Conservation (phyloP, 2,797 vertebrate species). For the Ciconia nigra region DNA sequence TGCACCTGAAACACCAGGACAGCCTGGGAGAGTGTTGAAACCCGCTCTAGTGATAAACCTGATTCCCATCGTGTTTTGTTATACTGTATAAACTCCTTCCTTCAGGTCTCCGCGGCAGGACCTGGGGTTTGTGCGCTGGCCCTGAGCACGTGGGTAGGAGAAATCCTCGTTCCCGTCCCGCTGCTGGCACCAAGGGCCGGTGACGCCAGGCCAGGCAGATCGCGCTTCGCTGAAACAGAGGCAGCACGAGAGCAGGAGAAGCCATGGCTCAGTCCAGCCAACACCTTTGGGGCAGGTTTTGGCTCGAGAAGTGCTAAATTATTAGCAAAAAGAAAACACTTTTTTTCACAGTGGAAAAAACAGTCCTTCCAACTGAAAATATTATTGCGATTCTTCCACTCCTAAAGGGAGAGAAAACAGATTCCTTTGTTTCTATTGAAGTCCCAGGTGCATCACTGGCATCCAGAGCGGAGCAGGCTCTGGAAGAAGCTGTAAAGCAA, state of each 20-base stretch:
- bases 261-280: background rate
- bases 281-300: background rate
- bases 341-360: background rate
- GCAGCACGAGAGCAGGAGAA: background rate
- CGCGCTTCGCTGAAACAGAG: background rate
- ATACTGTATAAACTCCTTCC: background rate
- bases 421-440: background rate
- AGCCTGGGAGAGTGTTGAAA: background rate
- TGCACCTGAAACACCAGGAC: background rate
- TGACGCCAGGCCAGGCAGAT: background rate
- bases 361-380: background rate
- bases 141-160: accelerated
- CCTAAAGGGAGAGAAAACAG: background rate
- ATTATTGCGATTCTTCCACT: background rate
- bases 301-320: background rate
- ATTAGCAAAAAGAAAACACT: background rate
- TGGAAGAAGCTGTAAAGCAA: background rate
- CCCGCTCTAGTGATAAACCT: background rate
- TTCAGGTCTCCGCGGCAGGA: background rate
- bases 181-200: accelerated
- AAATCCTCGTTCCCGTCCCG: background rate
- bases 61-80: background rate
- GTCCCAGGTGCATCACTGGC: background rate
- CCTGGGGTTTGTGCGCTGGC: background rate
- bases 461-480: background rate